These are phyloP conservation scores for Atopsyche davidsoni DNA, from an alignment of 1,140 invertebrate species.

Conservation along the genomic window DNA sequence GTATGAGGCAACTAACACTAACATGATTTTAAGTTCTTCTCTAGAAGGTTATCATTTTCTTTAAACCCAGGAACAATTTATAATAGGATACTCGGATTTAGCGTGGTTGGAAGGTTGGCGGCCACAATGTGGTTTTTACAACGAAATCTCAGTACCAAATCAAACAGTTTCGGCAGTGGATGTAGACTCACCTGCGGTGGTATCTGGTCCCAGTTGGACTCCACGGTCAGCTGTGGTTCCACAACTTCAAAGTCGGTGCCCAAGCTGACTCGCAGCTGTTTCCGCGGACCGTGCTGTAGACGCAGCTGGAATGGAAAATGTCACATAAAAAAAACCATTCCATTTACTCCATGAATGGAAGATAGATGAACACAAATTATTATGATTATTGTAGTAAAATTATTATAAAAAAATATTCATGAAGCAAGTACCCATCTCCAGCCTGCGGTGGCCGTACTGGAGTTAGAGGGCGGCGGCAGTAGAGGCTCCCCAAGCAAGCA, in stretches of 20 bases:
- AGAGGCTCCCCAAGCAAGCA: conserved; percentile 59
- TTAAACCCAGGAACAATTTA: conserved; percentile 25
- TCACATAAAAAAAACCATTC: conserved; percentile 9
- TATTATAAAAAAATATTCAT: conserved; percentile 21
- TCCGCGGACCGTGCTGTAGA: conserved; percentile 62
- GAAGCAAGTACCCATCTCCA: conserved; percentile 68
- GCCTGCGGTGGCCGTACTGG: conserved; percentile 31
- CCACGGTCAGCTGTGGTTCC: conserved; percentile 43
- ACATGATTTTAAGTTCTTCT: too few relatives aligned
- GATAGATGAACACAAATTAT: too few relatives aligned
- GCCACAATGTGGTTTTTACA: conserved; percentile 1
- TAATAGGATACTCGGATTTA: not conserved
- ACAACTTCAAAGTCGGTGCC: conserved; percentile 73
- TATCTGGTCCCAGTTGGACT: conserved; percentile 34
- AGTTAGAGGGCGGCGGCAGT: conserved; percentile 52
- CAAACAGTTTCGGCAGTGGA: too few relatives aligned
- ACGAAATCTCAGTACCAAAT: too few relatives aligned
- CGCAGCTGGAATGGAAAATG: conserved; percentile 41
- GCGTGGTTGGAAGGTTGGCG: too few relatives aligned
- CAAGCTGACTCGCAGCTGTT: conserved; percentile 61
- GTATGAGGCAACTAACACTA: too few relatives aligned
- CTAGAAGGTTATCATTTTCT: not conserved
- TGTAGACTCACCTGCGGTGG: conserved; percentile 34
- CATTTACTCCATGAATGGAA: conserved; percentile 8
- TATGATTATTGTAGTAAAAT: conserved; percentile 13